phyloP scores from a whole-genome alignment of 2,888 invertebrate species.

The Eupeodes latifasciatus region DNA sequence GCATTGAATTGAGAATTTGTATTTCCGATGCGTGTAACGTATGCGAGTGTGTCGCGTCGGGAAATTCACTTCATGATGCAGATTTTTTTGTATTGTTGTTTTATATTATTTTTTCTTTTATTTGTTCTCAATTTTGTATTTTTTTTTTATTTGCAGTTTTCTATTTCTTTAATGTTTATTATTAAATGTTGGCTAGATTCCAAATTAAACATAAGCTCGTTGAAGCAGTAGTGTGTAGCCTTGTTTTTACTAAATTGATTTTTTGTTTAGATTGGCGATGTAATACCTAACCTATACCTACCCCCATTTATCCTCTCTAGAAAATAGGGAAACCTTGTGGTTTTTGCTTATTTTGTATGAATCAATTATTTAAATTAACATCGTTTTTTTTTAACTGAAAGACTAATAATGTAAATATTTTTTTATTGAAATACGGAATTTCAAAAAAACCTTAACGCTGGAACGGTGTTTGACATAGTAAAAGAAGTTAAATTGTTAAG shows the following conservation, averaged over 20 bases:
- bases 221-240: conserved; percentile 51
- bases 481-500: too few relatives aligned
- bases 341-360: background rate
- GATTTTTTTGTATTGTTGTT: conserved; percentile 7
- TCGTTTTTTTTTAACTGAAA: too few relatives aligned
- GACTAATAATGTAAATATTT: too few relatives aligned
- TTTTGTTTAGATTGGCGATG: conserved; percentile 49
- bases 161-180: conserved; percentile 68
- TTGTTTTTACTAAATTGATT: conserved; percentile 65
- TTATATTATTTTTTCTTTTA: background rate
- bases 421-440: too few relatives aligned
- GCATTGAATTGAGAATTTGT: conserved; percentile 43
- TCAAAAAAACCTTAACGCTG: too few relatives aligned
- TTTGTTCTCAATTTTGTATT: conserved; percentile 46
- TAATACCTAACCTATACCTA: background rate
- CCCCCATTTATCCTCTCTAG: background rate
- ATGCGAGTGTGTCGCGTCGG: conserved; percentile 30
- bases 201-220: conserved; percentile 53
- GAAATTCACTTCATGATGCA: conserved; percentile 32
- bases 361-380: background rate
- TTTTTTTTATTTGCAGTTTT: conserved; percentile 52
- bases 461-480: too few relatives aligned
- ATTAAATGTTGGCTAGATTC: conserved; percentile 69
- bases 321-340: background rate
- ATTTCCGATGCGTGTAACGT: conserved; percentile 61